phyloP scores from a whole-genome alignment of 1,140 invertebrate genomes.

The Tenebrio molitor region DNA sequence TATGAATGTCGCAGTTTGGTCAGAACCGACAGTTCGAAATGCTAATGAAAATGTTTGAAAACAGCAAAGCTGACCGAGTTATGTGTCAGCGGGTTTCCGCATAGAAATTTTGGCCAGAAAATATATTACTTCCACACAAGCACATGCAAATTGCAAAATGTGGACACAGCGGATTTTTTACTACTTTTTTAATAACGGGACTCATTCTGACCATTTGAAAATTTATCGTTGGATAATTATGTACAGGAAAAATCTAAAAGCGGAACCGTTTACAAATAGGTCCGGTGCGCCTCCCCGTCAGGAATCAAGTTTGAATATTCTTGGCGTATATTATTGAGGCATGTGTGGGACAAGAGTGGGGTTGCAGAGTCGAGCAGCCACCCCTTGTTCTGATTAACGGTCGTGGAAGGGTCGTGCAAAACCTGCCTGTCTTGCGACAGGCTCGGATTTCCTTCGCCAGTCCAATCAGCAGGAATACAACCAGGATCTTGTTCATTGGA shows the following conservation, averaged over 20 bases:
- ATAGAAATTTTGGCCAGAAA: constrained; percentile 42
- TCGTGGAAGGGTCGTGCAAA: constrained; percentile 47
- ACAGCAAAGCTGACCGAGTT: constrained; percentile 48
- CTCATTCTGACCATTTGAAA: not conserved
- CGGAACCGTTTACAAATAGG: not conserved
- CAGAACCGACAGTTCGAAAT: constrained; percentile 46
- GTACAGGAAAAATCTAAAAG: not conserved
- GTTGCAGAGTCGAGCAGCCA: constrained; percentile 15
- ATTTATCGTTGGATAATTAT: constrained; percentile 1
- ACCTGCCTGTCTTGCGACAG: constrained; percentile 47
- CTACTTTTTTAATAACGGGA: constrained; percentile 24
- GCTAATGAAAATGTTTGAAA: constrained; percentile 51
- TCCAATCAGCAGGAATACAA: constrained; percentile 56
- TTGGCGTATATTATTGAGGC: constrained; percentile 37
- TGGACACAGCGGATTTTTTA: constrained; percentile 21
- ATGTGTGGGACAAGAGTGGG: constrained; percentile 26
- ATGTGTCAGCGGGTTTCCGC: constrained; percentile 48
- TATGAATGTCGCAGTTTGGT: constrained; percentile 46
- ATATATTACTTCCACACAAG: constrained; percentile 47
- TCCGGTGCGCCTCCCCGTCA: constrained; percentile 4
- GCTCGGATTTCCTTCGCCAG: constrained; percentile 47
- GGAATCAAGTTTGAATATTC: constrained; percentile 35
- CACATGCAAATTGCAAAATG: constrained; percentile 39
- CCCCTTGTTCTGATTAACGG: constrained; percentile 50
- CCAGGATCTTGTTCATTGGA: constrained; percentile 55